These are phyloP conservation scores for Pyrgilauda ruficollis DNA, from an alignment of 2,113 vertebrate genomes.

Conservation along the genomic window DNA sequence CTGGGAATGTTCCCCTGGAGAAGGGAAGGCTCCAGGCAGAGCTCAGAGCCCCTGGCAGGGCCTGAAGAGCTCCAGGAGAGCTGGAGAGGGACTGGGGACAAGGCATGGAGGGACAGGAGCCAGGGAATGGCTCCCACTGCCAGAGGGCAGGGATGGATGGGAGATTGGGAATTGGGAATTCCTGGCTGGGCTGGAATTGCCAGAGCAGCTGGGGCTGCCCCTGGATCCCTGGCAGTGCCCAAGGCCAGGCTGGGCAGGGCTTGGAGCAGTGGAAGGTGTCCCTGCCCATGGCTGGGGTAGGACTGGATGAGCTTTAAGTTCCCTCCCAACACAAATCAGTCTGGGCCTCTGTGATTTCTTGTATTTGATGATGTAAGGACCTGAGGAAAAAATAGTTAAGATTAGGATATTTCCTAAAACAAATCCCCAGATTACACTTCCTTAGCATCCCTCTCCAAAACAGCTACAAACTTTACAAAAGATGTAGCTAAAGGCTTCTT, in stretches of 20 bases:
- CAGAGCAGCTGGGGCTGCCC: neutral
- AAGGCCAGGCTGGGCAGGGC: fast-evolving
- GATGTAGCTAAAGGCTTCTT: neutral
- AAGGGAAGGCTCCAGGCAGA: neutral
- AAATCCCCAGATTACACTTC: neutral
- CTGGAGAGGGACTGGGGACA: neutral
- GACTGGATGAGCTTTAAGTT: neutral
- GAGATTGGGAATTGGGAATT: neutral
- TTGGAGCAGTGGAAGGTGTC: neutral
- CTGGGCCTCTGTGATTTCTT: neutral
- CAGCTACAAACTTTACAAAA: neutral
- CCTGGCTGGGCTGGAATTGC: neutral
- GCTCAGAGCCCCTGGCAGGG: neutral
- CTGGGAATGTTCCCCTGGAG: neutral
- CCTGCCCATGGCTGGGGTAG: neutral
- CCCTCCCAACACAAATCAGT: neutral
- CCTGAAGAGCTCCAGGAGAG: neutral
- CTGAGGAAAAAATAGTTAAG: neutral
- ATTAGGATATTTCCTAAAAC: neutral
- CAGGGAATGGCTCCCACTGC: neutral
- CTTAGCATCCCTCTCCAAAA: neutral
- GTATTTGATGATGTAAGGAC: neutral
- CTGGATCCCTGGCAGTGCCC: fast-evolving
- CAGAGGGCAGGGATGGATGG: neutral
- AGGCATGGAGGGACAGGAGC: neutral